These are phyloP conservation scores for Pseudomyrmex dendroicus DNA, from an alignment of 1,140 invertebrate species.

Conservation along the genomic window DNA sequence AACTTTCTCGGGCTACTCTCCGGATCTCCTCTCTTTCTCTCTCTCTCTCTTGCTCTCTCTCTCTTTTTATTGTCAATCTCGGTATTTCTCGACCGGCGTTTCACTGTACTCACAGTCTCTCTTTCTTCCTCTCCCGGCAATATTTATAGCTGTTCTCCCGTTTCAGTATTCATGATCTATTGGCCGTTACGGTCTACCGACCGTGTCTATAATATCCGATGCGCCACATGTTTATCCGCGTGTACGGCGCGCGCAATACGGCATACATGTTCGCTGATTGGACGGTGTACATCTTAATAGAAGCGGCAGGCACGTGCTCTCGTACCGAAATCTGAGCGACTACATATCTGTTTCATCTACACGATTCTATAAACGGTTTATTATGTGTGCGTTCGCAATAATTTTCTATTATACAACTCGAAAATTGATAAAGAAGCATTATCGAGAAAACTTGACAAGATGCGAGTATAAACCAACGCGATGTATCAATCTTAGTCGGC, in stretches of 20 bases:
- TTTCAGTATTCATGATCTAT: conserved; percentile 42
- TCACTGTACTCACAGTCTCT: background rate
- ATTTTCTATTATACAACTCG: background rate
- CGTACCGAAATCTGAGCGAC: conserved; percentile 7
- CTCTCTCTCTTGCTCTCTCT: background rate
- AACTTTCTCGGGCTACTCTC: conserved; percentile 72
- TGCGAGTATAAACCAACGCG: conserved; percentile 33
- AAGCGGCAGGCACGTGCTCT: conserved; percentile 3
- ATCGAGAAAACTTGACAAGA: background rate
- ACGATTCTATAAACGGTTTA: background rate
- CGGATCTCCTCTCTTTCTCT: conserved; percentile 11
- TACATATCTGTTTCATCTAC: background rate
- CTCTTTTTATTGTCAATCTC: conserved; percentile 60
- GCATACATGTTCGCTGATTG: conserved; percentile 30
- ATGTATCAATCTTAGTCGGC: background rate
- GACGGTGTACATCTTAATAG: conserved; percentile 36
- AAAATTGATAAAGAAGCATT: background rate
- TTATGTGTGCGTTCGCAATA: background rate
- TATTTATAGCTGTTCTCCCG: conserved; percentile 48
- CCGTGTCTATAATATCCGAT: conserved; percentile 41
- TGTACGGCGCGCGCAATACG: conserved; percentile 14
- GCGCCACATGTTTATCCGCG: conserved; percentile 46
- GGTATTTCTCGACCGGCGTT: conserved; percentile 4
- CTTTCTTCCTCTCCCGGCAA: background rate
- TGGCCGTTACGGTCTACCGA: conserved; percentile 20